Evolutionary conservation across 1,140 invertebrate species (phyloP).

Genomic region (Hylyphantes graminicola): DNA sequence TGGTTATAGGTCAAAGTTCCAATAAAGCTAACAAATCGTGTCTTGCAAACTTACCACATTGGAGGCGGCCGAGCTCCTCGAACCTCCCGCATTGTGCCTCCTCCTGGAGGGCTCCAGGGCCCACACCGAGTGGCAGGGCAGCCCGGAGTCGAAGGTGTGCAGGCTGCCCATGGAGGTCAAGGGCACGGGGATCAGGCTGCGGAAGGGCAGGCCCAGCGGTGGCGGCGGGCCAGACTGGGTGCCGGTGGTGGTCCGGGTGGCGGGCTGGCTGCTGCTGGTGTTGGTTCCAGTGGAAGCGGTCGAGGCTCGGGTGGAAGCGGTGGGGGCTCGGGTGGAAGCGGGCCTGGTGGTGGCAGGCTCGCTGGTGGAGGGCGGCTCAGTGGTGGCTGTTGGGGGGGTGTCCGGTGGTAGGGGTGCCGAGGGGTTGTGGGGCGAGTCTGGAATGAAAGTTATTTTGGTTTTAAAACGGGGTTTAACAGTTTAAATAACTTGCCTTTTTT

Average conservation of each 20-base stretch:
- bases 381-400: too few relatives aligned
- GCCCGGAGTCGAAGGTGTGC: slow-evolving; percentile 74
- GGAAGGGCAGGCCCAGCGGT: slow-evolving; percentile 18
- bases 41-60: slow-evolving; percentile 12
- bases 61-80: slow-evolving; percentile 64
- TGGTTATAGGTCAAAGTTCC: too few relatives aligned
- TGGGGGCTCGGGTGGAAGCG: too few relatives aligned
- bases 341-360: too few relatives aligned
- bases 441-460: too few relatives aligned
- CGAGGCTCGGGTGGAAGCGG: background rate
- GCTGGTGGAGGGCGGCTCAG: too few relatives aligned
- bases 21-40: too few relatives aligned
- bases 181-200: slow-evolving; percentile 42
- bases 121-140: slow-evolving; percentile 76
- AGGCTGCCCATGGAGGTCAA: slow-evolving; percentile 62
- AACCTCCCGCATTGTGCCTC: slow-evolving; percentile 67
- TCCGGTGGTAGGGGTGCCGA: too few relatives aligned
- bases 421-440: too few relatives aligned
- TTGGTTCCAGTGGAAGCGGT: background rate
- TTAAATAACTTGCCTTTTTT: too few relatives aligned
- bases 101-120: slow-evolving; percentile 63
- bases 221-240: background rate
- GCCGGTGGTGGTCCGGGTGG: background rate
- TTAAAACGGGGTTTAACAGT: too few relatives aligned
- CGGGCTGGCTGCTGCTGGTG: background rate